phyloP scores from a whole-genome alignment of 53 echinoderm and acorn worm species.

The Patiria pectinifera region DNA sequence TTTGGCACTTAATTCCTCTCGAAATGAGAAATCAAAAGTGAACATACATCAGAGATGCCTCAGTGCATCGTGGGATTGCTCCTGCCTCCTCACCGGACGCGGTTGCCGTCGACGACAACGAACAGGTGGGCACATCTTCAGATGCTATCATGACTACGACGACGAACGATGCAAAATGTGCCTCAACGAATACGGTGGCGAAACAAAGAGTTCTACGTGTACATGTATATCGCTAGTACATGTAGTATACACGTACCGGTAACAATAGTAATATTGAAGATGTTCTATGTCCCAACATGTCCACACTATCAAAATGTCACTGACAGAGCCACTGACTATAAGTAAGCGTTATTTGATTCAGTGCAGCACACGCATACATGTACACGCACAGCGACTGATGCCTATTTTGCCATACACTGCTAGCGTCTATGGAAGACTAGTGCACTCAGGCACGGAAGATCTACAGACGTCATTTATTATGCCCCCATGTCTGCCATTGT shows the following conservation, averaged over 20 bases:
- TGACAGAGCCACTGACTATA: neutral
- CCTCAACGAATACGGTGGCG: neutral
- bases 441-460: neutral
- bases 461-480: neutral
- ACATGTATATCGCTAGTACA: neutral
- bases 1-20: neutral
- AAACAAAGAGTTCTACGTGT: neutral
- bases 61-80: neutral
- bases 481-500: neutral
- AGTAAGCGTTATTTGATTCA: neutral
- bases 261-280: neutral
- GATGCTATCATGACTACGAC: slow-evolving; percentile 27
- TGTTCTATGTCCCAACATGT: too few species aligned
- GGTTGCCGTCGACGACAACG: slow-evolving; percentile 9
- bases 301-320: too few species aligned
- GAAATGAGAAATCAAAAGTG: neutral
- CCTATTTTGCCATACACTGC: neutral
- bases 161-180: neutral
- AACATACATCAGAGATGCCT: slow-evolving; percentile 32
- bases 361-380: neutral
- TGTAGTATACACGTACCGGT: neutral
- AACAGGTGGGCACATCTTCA: slow-evolving; percentile 43
- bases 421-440: neutral
- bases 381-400: neutral
- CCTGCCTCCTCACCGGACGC: slow-evolving; percentile 9